phyloP scores from a whole-genome alignment of 2,797 vertebrate species.

The Dallia pectoralis region DNA sequence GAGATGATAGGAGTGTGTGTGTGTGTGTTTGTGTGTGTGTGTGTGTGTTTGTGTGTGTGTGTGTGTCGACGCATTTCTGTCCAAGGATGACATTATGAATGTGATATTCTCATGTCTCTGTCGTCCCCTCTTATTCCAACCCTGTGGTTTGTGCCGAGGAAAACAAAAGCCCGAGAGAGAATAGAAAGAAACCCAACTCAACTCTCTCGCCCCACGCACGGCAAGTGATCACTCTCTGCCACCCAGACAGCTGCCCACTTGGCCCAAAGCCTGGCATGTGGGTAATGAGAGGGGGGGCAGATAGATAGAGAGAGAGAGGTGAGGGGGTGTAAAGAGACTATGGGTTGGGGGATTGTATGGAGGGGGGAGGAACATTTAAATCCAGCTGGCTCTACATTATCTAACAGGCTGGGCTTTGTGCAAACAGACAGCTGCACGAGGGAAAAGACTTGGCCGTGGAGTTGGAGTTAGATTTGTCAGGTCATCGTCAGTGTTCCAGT shows the following conservation, averaged over 20 bases:
- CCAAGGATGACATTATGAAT: slow-evolving; percentile 39
- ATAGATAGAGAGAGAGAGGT: slow-evolving; percentile 41
- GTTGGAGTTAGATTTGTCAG: not conserved
- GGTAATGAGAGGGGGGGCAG: slow-evolving; percentile 67
- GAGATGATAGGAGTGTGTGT: not conserved
- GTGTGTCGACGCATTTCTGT: not conserved
- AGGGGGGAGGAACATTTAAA: slow-evolving; percentile 56
- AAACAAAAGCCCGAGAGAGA: slow-evolving; percentile 18
- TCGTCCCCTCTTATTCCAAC: slow-evolving; percentile 20
- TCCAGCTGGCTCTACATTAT: slow-evolving; percentile 87
- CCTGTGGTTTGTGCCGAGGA: not conserved
- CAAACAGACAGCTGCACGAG: slow-evolving; percentile 82
- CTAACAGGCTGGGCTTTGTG: slow-evolving; percentile 87
- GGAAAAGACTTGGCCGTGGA: slow-evolving; percentile 22
- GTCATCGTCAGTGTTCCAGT: slow-evolving; percentile 6
- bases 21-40: not conserved
- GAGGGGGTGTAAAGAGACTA: slow-evolving; percentile 74
- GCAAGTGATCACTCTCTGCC: slow-evolving; percentile 53
- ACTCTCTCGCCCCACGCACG: slow-evolving; percentile 39
- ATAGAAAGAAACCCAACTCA: slow-evolving; percentile 5
- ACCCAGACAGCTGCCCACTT: slow-evolving; percentile 78
- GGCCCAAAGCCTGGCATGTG: slow-evolving; percentile 78
- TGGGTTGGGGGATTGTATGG: slow-evolving; percentile 38
- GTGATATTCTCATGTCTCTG: slow-evolving; percentile 37
- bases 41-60: not conserved